Base-by-base conservation (phyloP, 2,113 vertebrate genomes). In the Dicentrarchus labrax region DNA sequence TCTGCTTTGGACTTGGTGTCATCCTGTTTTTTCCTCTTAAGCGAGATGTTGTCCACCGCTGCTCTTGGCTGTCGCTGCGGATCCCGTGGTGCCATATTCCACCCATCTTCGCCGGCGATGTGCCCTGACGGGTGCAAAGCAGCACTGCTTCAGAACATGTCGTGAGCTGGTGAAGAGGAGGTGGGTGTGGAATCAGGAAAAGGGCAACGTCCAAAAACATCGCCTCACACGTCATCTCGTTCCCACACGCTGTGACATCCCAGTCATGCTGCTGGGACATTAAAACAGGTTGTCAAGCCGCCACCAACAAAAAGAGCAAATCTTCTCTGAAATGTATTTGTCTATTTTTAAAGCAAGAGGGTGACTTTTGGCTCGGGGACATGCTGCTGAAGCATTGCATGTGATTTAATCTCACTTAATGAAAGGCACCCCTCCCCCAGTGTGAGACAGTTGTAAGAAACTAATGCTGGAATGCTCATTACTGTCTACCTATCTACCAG, bases 141-240 rank as follows among this genome's bases (percentile, higher is more conserved):
- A 88, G 74, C 78, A 72, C 92, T 89, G 92, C 93, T 94, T 93
- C 85, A 83, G 84, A 93, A 93, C 95, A 94, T 93, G 94, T 93
- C 78, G 80, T 72, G 70, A 92, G 92, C 95, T 96, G 96, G 95
- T 96, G 91, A 95, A 94, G 93, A 93, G 91, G 94, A 95, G 95
- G 95, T 95, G 94, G 95, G 94, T 96, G 94, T 95, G 90, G 90
- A 94, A 93, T 88, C 82, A 41, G 66, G 93, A 94, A 96, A 96
- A 96, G 95, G 95, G 91, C 95, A 95, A 93, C 72, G 94, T 95
- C 94, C 82, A 89, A 88, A 91, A 86, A 24, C 64, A 93, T 95
- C 80, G 59, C 45, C 50, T 72, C 57, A 3, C 61, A 65, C 54
- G 80, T 84, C 88, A 41, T 82, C 66, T 51, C 19, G 30, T 78